Percentiles rank a stretch among this genome's conserved stretches.
These are phyloP conservation scores for Corythaixoides concolor DNA, from an alignment of 2,113 vertebrate genomes.

Conservation along the genomic window DNA sequence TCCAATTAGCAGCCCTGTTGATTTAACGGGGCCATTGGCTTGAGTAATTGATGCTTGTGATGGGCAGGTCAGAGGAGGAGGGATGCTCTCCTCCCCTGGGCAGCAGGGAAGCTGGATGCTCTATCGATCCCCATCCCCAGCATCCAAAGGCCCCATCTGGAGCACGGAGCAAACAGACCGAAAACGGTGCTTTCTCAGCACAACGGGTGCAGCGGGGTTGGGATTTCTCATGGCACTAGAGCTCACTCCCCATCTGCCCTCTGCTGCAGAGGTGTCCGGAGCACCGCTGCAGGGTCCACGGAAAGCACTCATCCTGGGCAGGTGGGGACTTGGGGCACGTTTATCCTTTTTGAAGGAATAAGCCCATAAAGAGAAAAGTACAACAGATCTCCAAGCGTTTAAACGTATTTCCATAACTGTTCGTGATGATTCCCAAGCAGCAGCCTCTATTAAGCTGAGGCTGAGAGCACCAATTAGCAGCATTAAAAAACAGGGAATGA, in stretches of 20 bases:
- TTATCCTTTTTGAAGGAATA: background rate
- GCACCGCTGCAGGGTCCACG: rapidly evolving
- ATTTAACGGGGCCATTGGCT: background rate
- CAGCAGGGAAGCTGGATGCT: background rate
- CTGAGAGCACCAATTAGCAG: slow-evolving; percentile 23
- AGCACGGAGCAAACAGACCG: rapidly evolving
- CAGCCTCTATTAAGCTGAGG: slow-evolving; percentile 18
- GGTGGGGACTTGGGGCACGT: background rate
- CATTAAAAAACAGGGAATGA: background rate
- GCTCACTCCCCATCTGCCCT: rapidly evolving
- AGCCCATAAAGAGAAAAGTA: background rate
- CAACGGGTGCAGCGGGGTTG: rapidly evolving
- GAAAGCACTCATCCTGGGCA: background rate
- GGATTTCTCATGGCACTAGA: rapidly evolving
- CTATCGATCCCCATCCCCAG: background rate
- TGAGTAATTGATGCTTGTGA: background rate
- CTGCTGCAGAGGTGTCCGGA: background rate
- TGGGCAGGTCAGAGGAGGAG: background rate
- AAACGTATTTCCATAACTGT: background rate
- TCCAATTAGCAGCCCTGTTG: background rate
- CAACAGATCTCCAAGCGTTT: background rate
- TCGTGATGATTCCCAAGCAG: background rate
- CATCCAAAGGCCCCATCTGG: background rate
- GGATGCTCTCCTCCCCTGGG: background rate
- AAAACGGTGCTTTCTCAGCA: background rate